Conservation (phyloP, 1,140 invertebrate genomes). For the Plodia interpunctella region DNA sequence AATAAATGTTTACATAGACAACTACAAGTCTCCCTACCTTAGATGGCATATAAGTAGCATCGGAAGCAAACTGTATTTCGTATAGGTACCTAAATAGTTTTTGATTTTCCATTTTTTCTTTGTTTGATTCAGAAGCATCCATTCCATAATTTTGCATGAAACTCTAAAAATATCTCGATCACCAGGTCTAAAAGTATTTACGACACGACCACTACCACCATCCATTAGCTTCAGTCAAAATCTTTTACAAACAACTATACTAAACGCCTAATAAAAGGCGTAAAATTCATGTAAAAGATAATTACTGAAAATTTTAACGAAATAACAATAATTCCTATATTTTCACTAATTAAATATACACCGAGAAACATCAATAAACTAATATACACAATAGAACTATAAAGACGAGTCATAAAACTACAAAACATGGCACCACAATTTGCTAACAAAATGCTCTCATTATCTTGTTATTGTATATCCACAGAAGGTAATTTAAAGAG, state of each 20-base stretch:
- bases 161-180: neutral
- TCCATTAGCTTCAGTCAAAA: neutral
- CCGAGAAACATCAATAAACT: constrained; percentile 2
- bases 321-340: neutral
- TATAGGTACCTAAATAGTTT: too few species aligned
- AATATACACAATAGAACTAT: constrained; percentile 1
- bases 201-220: neutral
- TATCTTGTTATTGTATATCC: neutral
- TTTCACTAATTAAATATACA: neutral
- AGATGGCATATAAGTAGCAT: too few species aligned
- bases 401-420: neutral
- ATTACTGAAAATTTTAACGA: neutral
- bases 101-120: neutral
- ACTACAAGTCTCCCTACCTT: too few species aligned
- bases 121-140: constrained; percentile 5
- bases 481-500: neutral
- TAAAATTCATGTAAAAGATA: neutral
- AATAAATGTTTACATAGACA: too few species aligned
- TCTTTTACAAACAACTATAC: neutral
- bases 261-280: neutral
- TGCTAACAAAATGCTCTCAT: neutral
- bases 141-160: neutral
- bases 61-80: too few species aligned
- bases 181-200: neutral
- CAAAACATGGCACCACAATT: constrained; percentile 1